Evolutionary conservation across 92 coral and sea anemone genomes (phyloP), one percentile per base, ranked within the genome.

Genomic region (Desmophyllum pertusum): DNA sequence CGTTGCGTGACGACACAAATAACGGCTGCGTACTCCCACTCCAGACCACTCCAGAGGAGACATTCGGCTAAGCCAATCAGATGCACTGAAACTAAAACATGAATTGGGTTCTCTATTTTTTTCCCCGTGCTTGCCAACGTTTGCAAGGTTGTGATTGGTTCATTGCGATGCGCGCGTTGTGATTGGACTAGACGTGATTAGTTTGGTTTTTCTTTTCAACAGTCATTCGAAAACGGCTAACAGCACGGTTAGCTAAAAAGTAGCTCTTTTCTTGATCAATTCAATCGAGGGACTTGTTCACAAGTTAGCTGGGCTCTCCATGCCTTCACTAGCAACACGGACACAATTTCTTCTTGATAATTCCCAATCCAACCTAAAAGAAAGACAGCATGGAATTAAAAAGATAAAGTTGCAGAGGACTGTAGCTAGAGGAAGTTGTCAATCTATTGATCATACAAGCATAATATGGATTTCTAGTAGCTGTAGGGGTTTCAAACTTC

Each of bases 281-380:
- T 31, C 29, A 15, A 31, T 33, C 25, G 36, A 73, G 2, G 50
- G 11, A 38, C 52, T 71, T 42, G 57, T 71, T 30, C 33, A 25
- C 8, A 6, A 1, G 27, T 65, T 19, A 33, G 30, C 46, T 48
- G 62, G 19, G 5, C 18, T 50, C 70, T 66, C 2, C 2, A 38
- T 23, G 42, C 30, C 14, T 52, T 18, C 18, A 31, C 48, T 80
- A 80, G 18, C 84, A 80, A 33, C 84, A 80, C 51, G 84, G 84
- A 68, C 84, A 80, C 1, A 51, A 37, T 42, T 80, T 80, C 84
- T 80, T 80, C 68, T 80, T 80, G 76, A 80, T 68, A 38, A 80
- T 36, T 6, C 66, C 50, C 51, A 80, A 23, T 36, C 66, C 84
- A 80, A 80, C 76, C 84, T 80, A 46, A n/a, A n/a, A 5, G n/a